A percentile compares a stretch with the other conserved stretches of the same genome.
phyloP scores from a whole-genome alignment of 1,140 invertebrate species.

The Cryptotermes secundus region DNA sequence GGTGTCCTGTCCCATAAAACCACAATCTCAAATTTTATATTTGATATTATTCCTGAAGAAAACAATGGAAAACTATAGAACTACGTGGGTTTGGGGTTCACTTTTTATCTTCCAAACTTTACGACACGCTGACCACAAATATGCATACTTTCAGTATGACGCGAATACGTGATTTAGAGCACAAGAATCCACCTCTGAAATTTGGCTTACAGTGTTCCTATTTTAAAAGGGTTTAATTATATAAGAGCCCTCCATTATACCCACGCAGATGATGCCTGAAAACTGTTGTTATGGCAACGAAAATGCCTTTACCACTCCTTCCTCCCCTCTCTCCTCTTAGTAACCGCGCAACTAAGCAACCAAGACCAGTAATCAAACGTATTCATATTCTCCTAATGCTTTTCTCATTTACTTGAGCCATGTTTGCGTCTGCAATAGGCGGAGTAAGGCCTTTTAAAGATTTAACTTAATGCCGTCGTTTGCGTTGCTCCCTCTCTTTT shows the following conservation, averaged over 20 bases:
- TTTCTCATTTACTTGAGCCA: constrained; percentile 37
- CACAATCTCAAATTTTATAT: no score
- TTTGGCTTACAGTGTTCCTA: neutral
- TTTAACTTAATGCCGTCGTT: constrained; percentile 21
- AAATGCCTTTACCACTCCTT: constrained; percentile 1
- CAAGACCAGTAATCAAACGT: constrained; percentile 37
- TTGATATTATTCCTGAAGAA: no score
- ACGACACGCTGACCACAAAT: no score
- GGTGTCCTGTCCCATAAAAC: no score
- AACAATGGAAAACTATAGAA: no score
- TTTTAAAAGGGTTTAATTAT: constrained; percentile 17
- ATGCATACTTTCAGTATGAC: neutral
- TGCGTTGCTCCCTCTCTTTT: constrained; percentile 10
- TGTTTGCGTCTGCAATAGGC: constrained; percentile 29
- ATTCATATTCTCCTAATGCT: constrained; percentile 39
- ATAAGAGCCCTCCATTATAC: constrained; percentile 13
- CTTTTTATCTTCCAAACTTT: no score
- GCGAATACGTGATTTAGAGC: neutral
- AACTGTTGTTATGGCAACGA: constrained; percentile 21
- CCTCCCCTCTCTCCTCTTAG: neutral
- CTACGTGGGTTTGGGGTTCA: no score
- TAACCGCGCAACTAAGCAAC: constrained; percentile 5
- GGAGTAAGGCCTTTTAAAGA: constrained; percentile 31
- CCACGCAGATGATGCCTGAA: constrained; percentile 9
- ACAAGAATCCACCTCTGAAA: neutral